Evolutionary conservation across 2,113 vertebrate genomes (phyloP).

Genomic region (Nibea coibor): DNA sequence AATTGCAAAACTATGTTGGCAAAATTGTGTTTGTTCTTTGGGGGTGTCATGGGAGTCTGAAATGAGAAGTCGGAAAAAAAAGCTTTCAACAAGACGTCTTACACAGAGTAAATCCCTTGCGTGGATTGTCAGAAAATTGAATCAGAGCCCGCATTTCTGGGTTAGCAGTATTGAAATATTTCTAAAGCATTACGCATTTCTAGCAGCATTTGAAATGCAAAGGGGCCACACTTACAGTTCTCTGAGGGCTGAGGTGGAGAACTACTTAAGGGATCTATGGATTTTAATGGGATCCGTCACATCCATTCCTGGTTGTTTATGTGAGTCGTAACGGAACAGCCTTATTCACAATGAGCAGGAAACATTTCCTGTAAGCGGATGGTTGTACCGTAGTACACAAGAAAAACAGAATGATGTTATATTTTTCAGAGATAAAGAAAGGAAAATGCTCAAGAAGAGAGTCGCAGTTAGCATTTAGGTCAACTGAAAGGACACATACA

Average conservation of each 20-base stretch:
- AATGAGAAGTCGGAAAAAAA: constrained; percentile 56
- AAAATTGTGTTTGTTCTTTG: constrained; percentile 61
- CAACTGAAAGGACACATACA: background rate
- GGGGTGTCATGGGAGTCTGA: constrained; percentile 58
- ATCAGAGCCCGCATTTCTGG: constrained; percentile 66
- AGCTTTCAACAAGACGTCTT: constrained; percentile 63
- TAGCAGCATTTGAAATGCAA: constrained; percentile 63
- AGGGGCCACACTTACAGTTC: constrained; percentile 50
- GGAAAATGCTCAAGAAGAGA: background rate
- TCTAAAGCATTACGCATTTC: constrained; percentile 53
- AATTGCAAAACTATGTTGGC: constrained; percentile 53
- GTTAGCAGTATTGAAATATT: constrained; percentile 58
- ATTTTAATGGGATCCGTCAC: constrained; percentile 64
- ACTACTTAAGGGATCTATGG: constrained; percentile 62
- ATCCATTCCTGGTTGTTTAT: constrained; percentile 55
- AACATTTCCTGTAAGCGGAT: background rate
- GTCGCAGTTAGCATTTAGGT: background rate
- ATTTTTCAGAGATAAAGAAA: background rate
- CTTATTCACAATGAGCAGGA: constrained; percentile 20
- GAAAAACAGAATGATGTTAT: background rate
- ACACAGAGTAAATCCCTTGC: constrained; percentile 61
- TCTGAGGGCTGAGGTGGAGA: constrained; percentile 60
- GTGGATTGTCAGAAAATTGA: constrained; percentile 72
- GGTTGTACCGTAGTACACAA: constrained; percentile 1
- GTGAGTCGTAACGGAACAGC: constrained; percentile 25